Conservation (phyloP, 2,888 invertebrate species). For the Cremastinae sp. region DNA sequence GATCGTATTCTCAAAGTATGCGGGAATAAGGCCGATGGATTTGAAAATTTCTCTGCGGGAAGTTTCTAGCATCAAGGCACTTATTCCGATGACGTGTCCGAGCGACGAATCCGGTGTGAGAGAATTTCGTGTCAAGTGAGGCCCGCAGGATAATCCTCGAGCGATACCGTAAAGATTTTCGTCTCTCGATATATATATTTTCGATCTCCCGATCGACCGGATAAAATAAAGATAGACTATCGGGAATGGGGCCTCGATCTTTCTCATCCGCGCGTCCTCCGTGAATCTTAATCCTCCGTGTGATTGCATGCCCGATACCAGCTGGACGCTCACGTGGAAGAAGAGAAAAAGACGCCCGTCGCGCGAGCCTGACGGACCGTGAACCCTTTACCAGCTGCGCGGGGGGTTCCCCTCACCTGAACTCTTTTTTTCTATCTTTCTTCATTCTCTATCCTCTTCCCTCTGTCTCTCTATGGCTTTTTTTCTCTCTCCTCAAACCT, state of each 20-base stretch:
- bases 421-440: constrained; percentile 44
- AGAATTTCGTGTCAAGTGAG: constrained; percentile 50
- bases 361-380: constrained; percentile 74
- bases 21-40: too few relatives aligned
- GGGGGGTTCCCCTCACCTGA: constrained; percentile 72
- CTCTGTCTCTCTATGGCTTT: constrained; percentile 33
- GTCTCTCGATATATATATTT: constrained; percentile 60
- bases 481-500: constrained; percentile 24
- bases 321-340: constrained; percentile 76
- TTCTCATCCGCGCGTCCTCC: constrained; percentile 64
- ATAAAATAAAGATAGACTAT: too few relatives aligned
- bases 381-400: constrained; percentile 78
- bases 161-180: constrained; percentile 54
- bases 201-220: constrained; percentile 48
- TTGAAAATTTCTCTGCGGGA: too few relatives aligned
- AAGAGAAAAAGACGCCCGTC: constrained; percentile 70
- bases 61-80: too few relatives aligned
- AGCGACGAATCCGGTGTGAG: constrained; percentile 24
- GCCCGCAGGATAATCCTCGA: constrained; percentile 74
- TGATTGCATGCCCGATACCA: constrained; percentile 78
- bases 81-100: too few relatives aligned
- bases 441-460: constrained; percentile 10
- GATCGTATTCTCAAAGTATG: too few relatives aligned
- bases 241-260: constrained; percentile 40
- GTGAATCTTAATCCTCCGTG: constrained; percentile 76